Percentiles rank a stretch among this genome's conserved stretches.
Evolutionary conservation across 2,888 invertebrate species (phyloP).

Genomic region (Branchellion lobata): DNA sequence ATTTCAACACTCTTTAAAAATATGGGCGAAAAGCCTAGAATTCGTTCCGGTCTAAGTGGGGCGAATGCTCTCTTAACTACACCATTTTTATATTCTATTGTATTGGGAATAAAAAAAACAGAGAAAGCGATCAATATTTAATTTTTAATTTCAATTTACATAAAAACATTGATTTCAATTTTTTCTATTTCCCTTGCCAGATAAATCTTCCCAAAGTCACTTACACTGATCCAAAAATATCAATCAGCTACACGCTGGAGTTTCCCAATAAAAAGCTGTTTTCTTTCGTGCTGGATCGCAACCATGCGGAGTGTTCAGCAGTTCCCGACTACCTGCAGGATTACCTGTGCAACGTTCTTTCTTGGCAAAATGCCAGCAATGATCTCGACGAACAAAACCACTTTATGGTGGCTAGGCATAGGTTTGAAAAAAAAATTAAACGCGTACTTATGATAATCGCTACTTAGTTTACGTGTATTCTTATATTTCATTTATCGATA

Average conservation of each 20-base stretch:
- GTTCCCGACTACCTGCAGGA: constrained; percentile 43
- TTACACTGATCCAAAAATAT: constrained; percentile 49
- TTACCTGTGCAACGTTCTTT: constrained; percentile 21
- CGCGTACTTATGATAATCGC: neutral
- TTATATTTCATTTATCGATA: no score
- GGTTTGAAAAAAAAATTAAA: constrained; percentile 24
- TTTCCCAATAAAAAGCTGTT: constrained; percentile 41
- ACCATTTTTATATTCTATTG: no score
- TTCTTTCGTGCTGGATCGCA: constrained; percentile 46
- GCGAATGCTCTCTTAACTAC: no score
- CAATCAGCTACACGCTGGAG: constrained; percentile 42
- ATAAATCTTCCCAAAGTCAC: constrained; percentile 47
- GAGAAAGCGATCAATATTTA: no score
- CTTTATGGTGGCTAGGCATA: constrained; percentile 47
- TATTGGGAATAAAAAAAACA: no score
- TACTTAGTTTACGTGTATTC: neutral
- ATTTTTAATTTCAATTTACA: no score
- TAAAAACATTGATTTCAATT: no score
- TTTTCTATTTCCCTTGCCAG: no score
- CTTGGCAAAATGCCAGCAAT: constrained; percentile 44
- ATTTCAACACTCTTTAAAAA: no score
- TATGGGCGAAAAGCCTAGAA: no score
- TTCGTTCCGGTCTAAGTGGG: no score
- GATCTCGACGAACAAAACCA: constrained; percentile 16
- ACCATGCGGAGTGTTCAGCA: constrained; percentile 22